Percentiles rank a stretch among this genome's conserved stretches.
Conservation (phyloP, 2,888 invertebrate species). For the Scaptomyza caliginosa region DNA sequence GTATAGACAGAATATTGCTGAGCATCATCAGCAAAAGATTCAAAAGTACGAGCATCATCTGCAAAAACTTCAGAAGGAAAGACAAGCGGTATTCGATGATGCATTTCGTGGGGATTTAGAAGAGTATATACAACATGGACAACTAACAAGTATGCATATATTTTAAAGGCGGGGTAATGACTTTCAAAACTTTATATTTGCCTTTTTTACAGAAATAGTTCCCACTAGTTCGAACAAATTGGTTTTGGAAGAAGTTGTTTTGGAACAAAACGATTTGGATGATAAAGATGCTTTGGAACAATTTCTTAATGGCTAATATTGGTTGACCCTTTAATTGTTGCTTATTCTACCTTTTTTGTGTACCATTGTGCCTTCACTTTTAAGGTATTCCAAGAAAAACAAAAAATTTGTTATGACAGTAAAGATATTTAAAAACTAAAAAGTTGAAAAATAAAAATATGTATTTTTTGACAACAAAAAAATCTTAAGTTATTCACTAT, state of each 20-base stretch:
- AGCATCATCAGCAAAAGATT: slow-evolving; percentile 86
- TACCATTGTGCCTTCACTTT: slow-evolving; percentile 21
- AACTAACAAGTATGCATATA: slow-evolving; percentile 85
- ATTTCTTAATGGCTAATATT: slow-evolving; percentile 85
- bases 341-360: slow-evolving; percentile 55
- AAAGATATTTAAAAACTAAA: no score
- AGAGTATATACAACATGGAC: slow-evolving; percentile 87
- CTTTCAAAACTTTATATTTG: neutral
- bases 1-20: slow-evolving; percentile 85
- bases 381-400: neutral
- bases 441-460: no score
- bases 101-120: slow-evolving; percentile 89
- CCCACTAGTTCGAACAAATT: slow-evolving; percentile 76
- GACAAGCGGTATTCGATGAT: slow-evolving; percentile 89
- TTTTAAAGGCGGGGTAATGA: neutral
- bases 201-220: slow-evolving; percentile 64
- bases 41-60: slow-evolving; percentile 86
- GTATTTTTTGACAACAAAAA: no score
- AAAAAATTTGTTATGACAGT: no score
- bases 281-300: slow-evolving; percentile 87
- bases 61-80: slow-evolving; percentile 86
- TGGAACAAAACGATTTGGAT: slow-evolving; percentile 86
- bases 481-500: no score
- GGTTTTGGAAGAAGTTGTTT: slow-evolving; percentile 87
- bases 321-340: neutral